Conservation (phyloP, 2,888 invertebrate species). For the Agriotes lineatus region DNA sequence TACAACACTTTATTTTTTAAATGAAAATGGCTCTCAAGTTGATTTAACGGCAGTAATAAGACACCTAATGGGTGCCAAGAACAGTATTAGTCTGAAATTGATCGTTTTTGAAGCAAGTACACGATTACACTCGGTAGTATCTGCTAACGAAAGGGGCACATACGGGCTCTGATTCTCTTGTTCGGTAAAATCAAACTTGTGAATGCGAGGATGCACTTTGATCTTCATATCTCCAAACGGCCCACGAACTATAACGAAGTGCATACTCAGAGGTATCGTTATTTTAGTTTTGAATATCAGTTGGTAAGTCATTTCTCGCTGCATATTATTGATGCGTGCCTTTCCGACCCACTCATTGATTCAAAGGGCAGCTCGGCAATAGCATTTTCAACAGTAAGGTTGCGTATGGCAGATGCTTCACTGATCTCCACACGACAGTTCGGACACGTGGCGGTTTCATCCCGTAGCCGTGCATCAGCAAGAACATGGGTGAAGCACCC, state of each 20-base stretch:
- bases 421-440: too few species aligned
- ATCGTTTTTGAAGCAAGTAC: slow-evolving; percentile 91
- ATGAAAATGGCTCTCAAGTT: too few species aligned
- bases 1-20: too few species aligned
- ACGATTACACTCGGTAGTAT: slow-evolving; percentile 89
- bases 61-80: too few species aligned
- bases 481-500: too few species aligned
- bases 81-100: slow-evolving; percentile 83
- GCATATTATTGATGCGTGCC: slow-evolving; percentile 91
- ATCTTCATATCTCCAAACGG: slow-evolving; percentile 94
- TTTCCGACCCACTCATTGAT: slow-evolving; percentile 96
- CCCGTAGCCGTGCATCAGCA: too few species aligned
- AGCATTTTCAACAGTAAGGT: too few species aligned
- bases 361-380: too few species aligned
- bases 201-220: slow-evolving; percentile 82
- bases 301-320: slow-evolving; percentile 92
- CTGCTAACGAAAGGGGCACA: slow-evolving; percentile 81
- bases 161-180: slow-evolving; percentile 83
- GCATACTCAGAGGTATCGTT: slow-evolving; percentile 77
- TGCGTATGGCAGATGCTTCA: too few species aligned
- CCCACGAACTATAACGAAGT: slow-evolving; percentile 86
- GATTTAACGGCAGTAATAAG: too few species aligned
- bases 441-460: too few species aligned
- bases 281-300: slow-evolving; percentile 88
- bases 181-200: slow-evolving; percentile 86